Conservation (phyloP, 64 coral and sea anemone species). For the Anthopleura sola region DNA sequence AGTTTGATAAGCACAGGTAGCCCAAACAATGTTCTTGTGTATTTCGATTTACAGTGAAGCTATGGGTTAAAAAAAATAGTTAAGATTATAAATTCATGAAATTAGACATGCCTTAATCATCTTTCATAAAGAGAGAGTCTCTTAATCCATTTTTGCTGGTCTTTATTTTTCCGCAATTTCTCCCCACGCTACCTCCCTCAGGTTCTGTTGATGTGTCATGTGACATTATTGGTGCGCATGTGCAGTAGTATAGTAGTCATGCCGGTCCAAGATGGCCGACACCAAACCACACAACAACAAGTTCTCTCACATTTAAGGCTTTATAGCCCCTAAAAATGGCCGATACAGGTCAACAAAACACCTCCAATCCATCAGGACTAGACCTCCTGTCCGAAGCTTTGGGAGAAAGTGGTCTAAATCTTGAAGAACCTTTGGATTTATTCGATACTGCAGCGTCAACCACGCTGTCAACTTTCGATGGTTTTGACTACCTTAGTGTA, state of each 20-base stretch:
- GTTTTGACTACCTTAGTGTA: constrained; percentile 3
- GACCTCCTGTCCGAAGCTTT: constrained; percentile 59
- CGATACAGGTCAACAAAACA: constrained; percentile 21
- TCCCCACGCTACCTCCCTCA: background rate
- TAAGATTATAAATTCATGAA: background rate
- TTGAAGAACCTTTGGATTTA: constrained; percentile 44
- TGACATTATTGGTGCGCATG: background rate
- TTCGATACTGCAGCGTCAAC: constrained; percentile 35
- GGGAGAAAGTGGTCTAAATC: constrained; percentile 65
- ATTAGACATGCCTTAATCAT: background rate
- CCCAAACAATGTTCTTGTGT: background rate
- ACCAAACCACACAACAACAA: background rate
- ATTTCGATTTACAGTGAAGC: too few relatives aligned
- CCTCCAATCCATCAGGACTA: background rate
- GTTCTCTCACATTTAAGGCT: background rate
- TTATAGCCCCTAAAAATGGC: constrained; percentile 27
- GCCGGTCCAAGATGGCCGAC: constrained; percentile 16
- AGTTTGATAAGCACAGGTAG: background rate
- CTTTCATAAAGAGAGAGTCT: too few relatives aligned
- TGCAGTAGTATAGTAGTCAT: background rate
- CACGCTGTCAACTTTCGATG: constrained; percentile 32
- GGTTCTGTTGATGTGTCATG: background rate
- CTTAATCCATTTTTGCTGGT: too few relatives aligned
- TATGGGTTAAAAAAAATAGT: background rate
- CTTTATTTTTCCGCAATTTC: background rate